A percentile compares a stretch with the other conserved stretches of the same genome.
Conservation (phyloP, 2,888 invertebrate genomes). For the Clistopyga incitator region DNA sequence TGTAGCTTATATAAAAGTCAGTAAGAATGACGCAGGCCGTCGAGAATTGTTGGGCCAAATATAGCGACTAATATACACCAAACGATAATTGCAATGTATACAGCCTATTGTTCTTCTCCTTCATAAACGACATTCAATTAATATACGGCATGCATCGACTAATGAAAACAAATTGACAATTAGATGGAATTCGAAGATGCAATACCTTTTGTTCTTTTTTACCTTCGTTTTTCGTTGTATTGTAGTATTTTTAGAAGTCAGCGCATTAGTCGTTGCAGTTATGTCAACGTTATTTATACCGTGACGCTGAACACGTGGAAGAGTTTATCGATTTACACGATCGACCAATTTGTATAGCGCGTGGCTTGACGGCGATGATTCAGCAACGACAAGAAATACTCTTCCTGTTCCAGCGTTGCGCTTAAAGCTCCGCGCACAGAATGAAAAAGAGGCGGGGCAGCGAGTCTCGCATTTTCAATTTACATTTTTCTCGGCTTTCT, state of each 20-base stretch:
- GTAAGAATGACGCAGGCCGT: background rate
- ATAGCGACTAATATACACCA: background rate
- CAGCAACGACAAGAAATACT: background rate
- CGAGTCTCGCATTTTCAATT: background rate
- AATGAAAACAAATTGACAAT: conserved; percentile 1
- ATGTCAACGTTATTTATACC: background rate
- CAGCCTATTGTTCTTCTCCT: conserved; percentile 14
- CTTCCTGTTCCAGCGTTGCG: background rate
- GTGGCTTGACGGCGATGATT: conserved; percentile 2
- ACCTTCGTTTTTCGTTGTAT: background rate
- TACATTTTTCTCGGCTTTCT: background rate
- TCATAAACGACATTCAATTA: background rate
- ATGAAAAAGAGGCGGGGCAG: background rate
- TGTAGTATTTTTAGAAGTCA: background rate
- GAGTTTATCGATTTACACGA: background rate
- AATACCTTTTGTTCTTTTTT: background rate
- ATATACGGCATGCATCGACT: background rate
- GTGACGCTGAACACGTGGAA: background rate
- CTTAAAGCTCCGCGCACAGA: background rate
- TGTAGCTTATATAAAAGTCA: conserved; percentile 10
- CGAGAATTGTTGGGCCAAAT: conserved; percentile 1
- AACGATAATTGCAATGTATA: conserved; percentile 1
- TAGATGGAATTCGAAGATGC: background rate
- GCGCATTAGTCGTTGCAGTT: background rate
- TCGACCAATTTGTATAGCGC: conserved; percentile 3